phyloP scores from a whole-genome alignment of 2,113 vertebrate genomes.

The Oryzias melastigma region DNA sequence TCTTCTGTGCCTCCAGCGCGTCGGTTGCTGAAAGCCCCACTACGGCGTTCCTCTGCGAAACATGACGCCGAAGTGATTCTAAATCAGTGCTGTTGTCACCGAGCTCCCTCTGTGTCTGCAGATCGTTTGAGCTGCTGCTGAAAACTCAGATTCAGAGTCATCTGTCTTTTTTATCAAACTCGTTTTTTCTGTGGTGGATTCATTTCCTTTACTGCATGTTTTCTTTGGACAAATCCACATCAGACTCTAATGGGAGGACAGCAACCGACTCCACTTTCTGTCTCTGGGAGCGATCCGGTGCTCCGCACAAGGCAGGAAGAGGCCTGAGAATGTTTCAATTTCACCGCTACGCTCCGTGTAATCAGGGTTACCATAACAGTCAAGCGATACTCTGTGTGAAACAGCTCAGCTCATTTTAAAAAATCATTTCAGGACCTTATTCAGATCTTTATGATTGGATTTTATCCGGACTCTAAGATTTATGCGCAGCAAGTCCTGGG shows the following conservation, averaged over 20 bases:
- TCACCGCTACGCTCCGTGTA: constrained; percentile 54
- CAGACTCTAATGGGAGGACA: too few species aligned
- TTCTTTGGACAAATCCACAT: too few species aligned
- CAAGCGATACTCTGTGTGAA: constrained; percentile 64
- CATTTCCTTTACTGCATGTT: not conserved
- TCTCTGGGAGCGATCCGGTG: too few species aligned
- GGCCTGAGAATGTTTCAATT: constrained; percentile 68
- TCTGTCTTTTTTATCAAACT: constrained; percentile 59
- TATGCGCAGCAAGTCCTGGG: too few species aligned
- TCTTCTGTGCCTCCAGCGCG: constrained; percentile 15
- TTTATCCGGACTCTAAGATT: too few species aligned
- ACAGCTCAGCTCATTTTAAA: not conserved
- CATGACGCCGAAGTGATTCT: constrained; percentile 25
- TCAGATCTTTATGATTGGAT: too few species aligned
- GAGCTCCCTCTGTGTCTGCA: constrained; percentile 6
- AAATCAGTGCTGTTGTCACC: constrained; percentile 28
- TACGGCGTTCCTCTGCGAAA: constrained; percentile 31
- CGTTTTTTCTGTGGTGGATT: constrained; percentile 9
- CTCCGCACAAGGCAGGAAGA: not conserved
- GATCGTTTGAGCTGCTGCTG: constrained; percentile 11
- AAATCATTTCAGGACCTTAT: too few species aligned
- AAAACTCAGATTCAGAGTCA: constrained; percentile 38
- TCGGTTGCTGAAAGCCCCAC: constrained; percentile 5
- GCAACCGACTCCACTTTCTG: too few species aligned
- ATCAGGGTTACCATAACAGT: constrained; percentile 76